Evolutionary conservation across 2,797 vertebrate genomes (phyloP).

Genomic region (Schizothorax lantsangensis): DNA sequence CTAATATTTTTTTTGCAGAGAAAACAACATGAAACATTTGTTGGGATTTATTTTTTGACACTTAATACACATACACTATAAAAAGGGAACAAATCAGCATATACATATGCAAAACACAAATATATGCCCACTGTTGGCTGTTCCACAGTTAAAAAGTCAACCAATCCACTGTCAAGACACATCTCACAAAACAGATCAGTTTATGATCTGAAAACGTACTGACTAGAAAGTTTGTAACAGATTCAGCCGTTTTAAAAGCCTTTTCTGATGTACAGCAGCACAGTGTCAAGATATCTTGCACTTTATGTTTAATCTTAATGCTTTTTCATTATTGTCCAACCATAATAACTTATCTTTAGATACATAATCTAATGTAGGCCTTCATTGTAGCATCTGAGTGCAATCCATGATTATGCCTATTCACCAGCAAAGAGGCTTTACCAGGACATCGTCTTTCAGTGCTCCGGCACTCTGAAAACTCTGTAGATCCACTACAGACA

Average conservation of each 20-base stretch:
- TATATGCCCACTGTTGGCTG: neutral
- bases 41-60: neutral
- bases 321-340: neutral
- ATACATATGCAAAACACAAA: neutral
- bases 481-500: conserved; percentile 5
- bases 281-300: neutral
- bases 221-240: neutral
- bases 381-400: neutral
- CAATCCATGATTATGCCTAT: neutral
- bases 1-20: neutral
- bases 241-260: neutral
- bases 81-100: neutral
- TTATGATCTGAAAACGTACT: neutral
- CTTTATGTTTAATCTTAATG: neutral
- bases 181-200: neutral
- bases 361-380: neutral
- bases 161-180: neutral
- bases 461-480: neutral
- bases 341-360: neutral
- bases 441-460: neutral
- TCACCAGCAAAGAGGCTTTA: neutral
- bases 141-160: neutral
- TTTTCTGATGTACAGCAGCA: neutral
- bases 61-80: neutral
- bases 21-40: neutral